Evolutionary conservation across 37 sponge, comb jelly and placozoan species (phyloP), one percentile per base, ranked within the genome.

Genomic region (Halisarca cf. caerulea): DNA sequence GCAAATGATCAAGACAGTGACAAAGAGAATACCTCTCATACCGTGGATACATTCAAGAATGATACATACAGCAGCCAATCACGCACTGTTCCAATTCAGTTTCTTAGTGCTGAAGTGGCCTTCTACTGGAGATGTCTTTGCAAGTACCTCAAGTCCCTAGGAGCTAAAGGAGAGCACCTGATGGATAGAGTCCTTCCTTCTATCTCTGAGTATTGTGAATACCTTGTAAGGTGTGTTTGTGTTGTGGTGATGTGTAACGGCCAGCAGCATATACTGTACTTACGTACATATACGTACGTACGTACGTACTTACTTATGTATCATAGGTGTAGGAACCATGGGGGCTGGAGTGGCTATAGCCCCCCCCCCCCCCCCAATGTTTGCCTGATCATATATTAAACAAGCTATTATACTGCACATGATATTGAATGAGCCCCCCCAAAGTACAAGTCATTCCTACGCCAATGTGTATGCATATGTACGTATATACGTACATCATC

Each of bases 41-140:
- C 1, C 21, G 24, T 1, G 14, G 66, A 37, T 18, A 62, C 58
- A 55, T 18, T 55, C 27, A 32, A 45, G 51, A n/a, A 18, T 38
- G 34, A 28, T 25, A 20, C 36, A 54, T 47, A 11, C 11, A 6
- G 6, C 51, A 28, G 59, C 57, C 28, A 0, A 30, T 27, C 11
- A 2, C 86, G 55, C 45, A 18, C 58, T 54, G 24, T 93, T 9
- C 81, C 85, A 0, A 64, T 71, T n/a, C 81, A 89, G 4, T 8
- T 68, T 36, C 74, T 93, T 27, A 80, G 58, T 30, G 86, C 60
- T 51, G 95, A 88, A 34, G 77, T 88, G 25, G 81, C 82, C n/a
- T 91, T 94, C 61, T 94, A 84, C 80, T 94, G 95, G 95, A 47
- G 85, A 20, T 86, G 87, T 61, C 70, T 94, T 58, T 86, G 86